phyloP scores from a whole-genome alignment of 2,113 vertebrate genomes.

The Procavia capensis region DNA sequence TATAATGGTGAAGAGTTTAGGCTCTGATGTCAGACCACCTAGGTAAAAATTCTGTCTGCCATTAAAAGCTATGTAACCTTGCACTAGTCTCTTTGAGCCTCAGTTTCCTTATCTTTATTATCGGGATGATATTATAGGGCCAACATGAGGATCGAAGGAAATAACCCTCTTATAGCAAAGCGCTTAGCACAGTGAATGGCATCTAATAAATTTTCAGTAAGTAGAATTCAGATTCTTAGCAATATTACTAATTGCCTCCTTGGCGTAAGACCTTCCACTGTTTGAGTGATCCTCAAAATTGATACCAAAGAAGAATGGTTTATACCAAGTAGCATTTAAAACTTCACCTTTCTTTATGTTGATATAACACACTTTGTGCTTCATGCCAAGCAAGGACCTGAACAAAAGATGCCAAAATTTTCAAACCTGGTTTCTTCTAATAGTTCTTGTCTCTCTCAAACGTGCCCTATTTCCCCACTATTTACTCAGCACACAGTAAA shows the following conservation, averaged over 20 bases:
- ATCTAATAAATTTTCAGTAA: neutral
- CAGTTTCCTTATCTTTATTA: neutral
- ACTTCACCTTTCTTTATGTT: slow-evolving; percentile 20
- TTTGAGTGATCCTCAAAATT: neutral
- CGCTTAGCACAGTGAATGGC: neutral
- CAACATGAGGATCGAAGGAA: slow-evolving; percentile 17
- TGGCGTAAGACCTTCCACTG: neutral
- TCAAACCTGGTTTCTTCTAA: neutral
- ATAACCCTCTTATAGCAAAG: slow-evolving; percentile 36
- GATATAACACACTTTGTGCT: neutral
- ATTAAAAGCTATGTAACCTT: neutral
- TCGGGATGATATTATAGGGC: neutral
- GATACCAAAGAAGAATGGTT: slow-evolving; percentile 21
- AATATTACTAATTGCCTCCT: neutral
- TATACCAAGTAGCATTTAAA: slow-evolving; percentile 33
- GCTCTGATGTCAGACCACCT: neutral
- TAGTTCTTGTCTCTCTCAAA: slow-evolving; percentile 26
- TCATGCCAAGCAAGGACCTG: neutral
- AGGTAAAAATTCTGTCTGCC: neutral
- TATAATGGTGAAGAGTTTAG: neutral
- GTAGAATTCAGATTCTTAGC: neutral
- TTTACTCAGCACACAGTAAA: neutral
- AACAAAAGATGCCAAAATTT: slow-evolving; percentile 25
- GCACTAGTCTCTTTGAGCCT: neutral
- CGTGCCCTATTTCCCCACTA: neutral